phyloP scores from a whole-genome alignment of 2,797 vertebrate genomes.

The Rhinoraja longicauda region DNA sequence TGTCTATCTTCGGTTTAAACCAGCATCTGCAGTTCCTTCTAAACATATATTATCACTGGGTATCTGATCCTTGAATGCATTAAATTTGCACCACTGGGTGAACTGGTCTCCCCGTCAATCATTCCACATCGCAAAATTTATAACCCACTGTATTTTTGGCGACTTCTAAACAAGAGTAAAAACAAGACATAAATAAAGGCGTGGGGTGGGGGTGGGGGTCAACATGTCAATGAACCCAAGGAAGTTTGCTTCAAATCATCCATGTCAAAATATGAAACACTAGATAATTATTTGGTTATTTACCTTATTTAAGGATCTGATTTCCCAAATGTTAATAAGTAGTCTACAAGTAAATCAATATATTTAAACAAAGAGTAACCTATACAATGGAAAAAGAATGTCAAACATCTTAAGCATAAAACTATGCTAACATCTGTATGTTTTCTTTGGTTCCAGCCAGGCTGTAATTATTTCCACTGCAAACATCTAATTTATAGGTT shows the following conservation, averaged over 20 bases:
- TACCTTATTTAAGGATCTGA: background rate
- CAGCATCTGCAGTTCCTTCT: too few relatives aligned
- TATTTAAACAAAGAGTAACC: background rate
- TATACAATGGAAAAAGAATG: background rate
- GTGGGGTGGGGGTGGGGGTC: background rate
- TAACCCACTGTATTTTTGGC: background rate
- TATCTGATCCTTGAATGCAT: background rate
- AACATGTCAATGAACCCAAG: background rate
- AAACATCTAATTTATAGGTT: background rate
- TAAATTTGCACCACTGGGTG: background rate
- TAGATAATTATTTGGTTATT: background rate
- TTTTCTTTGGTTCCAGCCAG: background rate
- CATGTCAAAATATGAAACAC: background rate
- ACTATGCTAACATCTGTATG: background rate
- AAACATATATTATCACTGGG: background rate
- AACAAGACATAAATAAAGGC: background rate
- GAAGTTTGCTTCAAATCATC: background rate
- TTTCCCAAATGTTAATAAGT: background rate
- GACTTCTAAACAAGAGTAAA: background rate
- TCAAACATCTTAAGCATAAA: background rate
- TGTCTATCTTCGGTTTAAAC: too few relatives aligned
- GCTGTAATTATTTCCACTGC: slow-evolving; percentile 8
- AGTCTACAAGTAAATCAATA: background rate
- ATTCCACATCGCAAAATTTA: background rate
- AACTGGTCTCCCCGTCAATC: background rate